A percentile compares a stretch with the other conserved stretches of the same genome.
Conservation (phyloP, 1,140 invertebrate genomes). For the Atta cephalotes region DNA sequence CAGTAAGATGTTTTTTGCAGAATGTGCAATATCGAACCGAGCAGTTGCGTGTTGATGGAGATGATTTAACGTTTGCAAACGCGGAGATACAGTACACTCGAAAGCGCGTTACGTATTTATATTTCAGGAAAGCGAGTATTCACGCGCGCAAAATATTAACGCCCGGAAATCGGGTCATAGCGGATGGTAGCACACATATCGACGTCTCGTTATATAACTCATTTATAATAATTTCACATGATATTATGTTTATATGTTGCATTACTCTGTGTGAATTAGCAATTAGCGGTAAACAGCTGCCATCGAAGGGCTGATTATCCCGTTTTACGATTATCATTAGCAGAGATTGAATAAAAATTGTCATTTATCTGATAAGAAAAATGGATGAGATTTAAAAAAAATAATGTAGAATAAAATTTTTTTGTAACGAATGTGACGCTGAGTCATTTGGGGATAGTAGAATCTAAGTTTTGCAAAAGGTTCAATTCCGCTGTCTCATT, state of each 20-base stretch:
- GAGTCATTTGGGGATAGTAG: background rate
- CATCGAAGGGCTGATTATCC: background rate
- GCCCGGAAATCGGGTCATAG: constrained; percentile 38
- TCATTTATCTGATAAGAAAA: background rate
- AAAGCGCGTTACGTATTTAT: constrained; percentile 41
- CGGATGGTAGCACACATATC: constrained; percentile 22
- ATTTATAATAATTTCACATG: constrained; percentile 45
- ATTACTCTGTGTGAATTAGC: constrained; percentile 46
- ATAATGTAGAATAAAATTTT: background rate
- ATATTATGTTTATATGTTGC: constrained; percentile 46
- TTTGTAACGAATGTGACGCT: background rate
- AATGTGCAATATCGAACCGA: background rate
- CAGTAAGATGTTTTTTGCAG: constrained; percentile 26
- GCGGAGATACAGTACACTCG: background rate
- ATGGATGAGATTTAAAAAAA: background rate
- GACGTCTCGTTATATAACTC: constrained; percentile 31
- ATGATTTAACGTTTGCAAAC: constrained; percentile 23
- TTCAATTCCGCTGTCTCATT: background rate
- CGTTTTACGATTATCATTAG: constrained; percentile 4
- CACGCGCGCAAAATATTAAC: constrained; percentile 43
- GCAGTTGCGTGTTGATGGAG: background rate
- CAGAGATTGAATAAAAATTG: constrained; percentile 24
- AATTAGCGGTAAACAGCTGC: constrained; percentile 36
- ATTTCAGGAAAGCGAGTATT: constrained; percentile 15
- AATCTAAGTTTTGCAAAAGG: background rate